These are phyloP conservation scores for Aplidium turbinatum DNA, from an alignment of 23 tunicate genomes.

Conservation along the genomic window DNA sequence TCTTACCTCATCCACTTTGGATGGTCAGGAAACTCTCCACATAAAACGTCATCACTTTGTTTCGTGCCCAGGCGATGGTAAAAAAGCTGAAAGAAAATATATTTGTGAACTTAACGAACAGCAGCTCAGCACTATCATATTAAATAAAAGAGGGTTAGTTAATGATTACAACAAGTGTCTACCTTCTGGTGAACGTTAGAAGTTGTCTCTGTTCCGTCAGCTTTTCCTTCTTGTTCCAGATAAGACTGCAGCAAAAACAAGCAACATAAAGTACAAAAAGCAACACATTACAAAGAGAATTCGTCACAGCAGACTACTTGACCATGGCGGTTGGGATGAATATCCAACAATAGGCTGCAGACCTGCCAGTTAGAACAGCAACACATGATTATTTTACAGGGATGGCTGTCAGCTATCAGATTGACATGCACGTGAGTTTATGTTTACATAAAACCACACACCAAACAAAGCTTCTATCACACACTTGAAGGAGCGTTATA, in stretches of 20 bases:
- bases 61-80: slow-evolving; percentile 80
- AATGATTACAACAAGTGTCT: not conserved
- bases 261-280: not conserved
- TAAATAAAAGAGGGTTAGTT: not conserved
- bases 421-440: no score
- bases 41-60: slow-evolving; percentile 80
- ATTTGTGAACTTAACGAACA: not conserved
- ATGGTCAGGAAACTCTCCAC: slow-evolving; percentile 89
- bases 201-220: slow-evolving; percentile 98
- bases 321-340: no score
- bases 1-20: slow-evolving; percentile 99
- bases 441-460: no score
- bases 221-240: slow-evolving; percentile 80
- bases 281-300: no score
- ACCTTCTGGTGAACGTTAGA: slow-evolving; percentile 90
- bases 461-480: no score
- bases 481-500: no score
- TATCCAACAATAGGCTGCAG: no score
- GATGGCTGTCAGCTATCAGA: no score
- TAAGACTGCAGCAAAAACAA: slow-evolving; percentile 50
- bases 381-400: no score
- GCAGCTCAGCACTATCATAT: not conserved
- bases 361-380: no score
- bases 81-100: slow-evolving; percentile 62
- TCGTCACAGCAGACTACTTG: no score